Evolutionary conservation across 2,888 invertebrate species (phyloP).

Genomic region (Apotomis turbidana): DNA sequence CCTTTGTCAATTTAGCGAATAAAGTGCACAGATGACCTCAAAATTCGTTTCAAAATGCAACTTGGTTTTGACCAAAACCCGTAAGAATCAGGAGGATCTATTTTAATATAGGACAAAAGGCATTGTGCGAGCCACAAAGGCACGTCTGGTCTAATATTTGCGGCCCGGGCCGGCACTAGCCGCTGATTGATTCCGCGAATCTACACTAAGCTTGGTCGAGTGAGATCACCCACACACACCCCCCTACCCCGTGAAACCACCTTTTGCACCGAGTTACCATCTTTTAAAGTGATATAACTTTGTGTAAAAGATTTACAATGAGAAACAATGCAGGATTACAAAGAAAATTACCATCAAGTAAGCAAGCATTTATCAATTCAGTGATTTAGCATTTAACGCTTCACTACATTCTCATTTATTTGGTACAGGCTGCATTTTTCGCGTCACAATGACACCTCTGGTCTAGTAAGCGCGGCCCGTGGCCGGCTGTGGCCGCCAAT

Average conservation of each 20-base stretch:
- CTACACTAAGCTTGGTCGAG: slow-evolving; percentile 56
- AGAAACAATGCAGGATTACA: too few species aligned
- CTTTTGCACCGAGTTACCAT: slow-evolving; percentile 38
- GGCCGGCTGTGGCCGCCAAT: too few species aligned
- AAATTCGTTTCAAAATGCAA: slow-evolving; percentile 2
- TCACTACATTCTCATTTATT: too few species aligned
- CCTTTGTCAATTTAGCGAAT: not conserved
- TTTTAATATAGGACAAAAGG: slow-evolving; percentile 31
- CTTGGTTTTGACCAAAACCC: not conserved
- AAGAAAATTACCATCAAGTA: too few species aligned
- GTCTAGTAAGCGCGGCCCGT: too few species aligned
- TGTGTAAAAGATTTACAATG: not conserved
- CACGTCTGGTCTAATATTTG: slow-evolving; percentile 36
- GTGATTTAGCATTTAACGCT: too few species aligned
- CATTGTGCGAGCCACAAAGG: slow-evolving; percentile 34
- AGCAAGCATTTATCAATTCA: too few species aligned
- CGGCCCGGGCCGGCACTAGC: slow-evolving; percentile 37
- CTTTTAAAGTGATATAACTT: slow-evolving; percentile 38
- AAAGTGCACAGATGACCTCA: not conserved
- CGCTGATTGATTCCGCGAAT: slow-evolving; percentile 57
- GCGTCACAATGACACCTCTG: too few species aligned
- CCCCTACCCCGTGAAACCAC: slow-evolving; percentile 40
- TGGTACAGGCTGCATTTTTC: too few species aligned
- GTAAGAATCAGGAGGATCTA: slow-evolving; percentile 7
- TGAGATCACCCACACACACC: slow-evolving; percentile 31